Percentiles rank a stretch among this genome's conserved stretches.
phyloP scores from a whole-genome alignment of 2,797 vertebrate genomes.

The Poeciliopsis paucimaculata region DNA sequence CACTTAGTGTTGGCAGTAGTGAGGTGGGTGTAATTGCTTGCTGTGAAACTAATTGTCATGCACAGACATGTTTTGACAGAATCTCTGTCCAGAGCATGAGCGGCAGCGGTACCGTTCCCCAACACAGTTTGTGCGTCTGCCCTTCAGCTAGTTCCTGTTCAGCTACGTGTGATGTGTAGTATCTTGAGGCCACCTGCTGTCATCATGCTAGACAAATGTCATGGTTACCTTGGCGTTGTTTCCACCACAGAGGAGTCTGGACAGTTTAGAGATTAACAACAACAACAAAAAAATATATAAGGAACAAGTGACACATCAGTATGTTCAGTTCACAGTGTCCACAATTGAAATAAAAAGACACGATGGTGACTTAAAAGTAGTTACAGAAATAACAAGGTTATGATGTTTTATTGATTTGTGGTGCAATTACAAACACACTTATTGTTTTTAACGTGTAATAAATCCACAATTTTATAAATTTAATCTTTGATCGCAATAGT shows the following conservation, averaged over 20 bases:
- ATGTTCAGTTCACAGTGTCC: conserved; percentile 8
- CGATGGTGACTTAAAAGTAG: background rate
- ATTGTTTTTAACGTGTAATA: background rate
- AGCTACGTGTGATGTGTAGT: conserved; percentile 23
- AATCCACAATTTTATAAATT: background rate
- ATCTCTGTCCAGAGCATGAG: conserved; percentile 23
- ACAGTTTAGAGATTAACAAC: conserved; percentile 31
- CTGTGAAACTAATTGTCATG: conserved; percentile 4
- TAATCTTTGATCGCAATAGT: background rate
- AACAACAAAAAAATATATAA: background rate
- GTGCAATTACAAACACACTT: background rate
- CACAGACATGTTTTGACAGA: conserved; percentile 24
- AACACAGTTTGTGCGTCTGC: background rate
- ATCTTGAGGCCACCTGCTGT: conserved; percentile 13
- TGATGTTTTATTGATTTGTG: background rate
- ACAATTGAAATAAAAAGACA: background rate
- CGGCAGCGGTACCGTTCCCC: conserved; percentile 15
- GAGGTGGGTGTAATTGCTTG: background rate
- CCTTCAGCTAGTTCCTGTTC: conserved; percentile 12
- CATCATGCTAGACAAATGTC: conserved; percentile 22
- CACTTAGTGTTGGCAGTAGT: background rate
- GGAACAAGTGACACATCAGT: conserved; percentile 21
- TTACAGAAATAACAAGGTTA: background rate
- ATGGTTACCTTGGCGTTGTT: conserved; percentile 51
- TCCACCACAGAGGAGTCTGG: conserved; percentile 38